These are phyloP conservation scores for Bufo bufo DNA, from an alignment of 2,113 vertebrate species.

Conservation along the genomic window DNA sequence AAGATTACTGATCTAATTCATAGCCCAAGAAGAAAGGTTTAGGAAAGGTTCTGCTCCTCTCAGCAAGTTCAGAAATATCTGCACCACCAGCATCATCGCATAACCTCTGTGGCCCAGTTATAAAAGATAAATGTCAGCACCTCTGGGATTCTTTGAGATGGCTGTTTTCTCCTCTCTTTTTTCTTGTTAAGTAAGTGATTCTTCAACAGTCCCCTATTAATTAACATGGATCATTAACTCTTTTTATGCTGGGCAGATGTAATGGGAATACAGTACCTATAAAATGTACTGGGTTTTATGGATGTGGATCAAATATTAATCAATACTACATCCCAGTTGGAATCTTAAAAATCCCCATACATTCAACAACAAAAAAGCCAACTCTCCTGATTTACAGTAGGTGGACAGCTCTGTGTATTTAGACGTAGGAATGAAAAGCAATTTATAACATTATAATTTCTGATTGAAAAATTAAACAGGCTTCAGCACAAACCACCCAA, in stretches of 20 bases:
- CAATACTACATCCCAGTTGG: neutral
- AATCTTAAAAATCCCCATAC: neutral
- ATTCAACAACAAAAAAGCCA: neutral
- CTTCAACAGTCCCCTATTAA: conserved; percentile 57
- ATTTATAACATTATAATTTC: neutral
- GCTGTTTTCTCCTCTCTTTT: conserved; percentile 40
- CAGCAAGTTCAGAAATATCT: conserved; percentile 56
- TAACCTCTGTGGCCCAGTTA: conserved; percentile 56
- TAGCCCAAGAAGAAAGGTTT: conserved; percentile 2
- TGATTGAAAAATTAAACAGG: too few relatives aligned
- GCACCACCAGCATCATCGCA: conserved; percentile 42
- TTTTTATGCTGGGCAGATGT: neutral
- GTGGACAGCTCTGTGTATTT: neutral
- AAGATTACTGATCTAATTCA: neutral
- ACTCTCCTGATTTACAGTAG: neutral
- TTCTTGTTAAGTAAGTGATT: conserved; percentile 58
- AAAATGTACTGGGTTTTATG: neutral
- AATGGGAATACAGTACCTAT: neutral
- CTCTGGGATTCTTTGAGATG: conserved; percentile 48
- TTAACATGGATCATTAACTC: conserved; percentile 51
- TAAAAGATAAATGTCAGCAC: conserved; percentile 59
- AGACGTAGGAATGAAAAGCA: neutral
- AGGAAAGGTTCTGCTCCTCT: conserved; percentile 34
- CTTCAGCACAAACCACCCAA: too few relatives aligned
- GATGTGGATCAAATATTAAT: neutral